A percentile compares a stretch with the other conserved stretches of the same genome.
Conservation (phyloP, 2,888 invertebrate species). For the Torymus tubicola region DNA sequence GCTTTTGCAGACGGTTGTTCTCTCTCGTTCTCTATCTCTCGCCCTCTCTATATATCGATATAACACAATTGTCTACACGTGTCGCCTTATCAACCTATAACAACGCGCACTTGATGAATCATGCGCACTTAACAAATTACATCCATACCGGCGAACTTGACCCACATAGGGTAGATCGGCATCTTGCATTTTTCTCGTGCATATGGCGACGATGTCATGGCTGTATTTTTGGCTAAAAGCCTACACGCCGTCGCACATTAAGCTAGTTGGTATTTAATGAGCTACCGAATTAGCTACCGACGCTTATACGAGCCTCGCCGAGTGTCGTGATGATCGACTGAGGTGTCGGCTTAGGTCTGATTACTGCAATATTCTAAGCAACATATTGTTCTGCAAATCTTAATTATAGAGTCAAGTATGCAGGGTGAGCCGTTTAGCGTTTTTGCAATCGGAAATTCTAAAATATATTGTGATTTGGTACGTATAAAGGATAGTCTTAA, state of each 20-base stretch:
- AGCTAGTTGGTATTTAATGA: constrained; percentile 34
- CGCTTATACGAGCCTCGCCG: neutral
- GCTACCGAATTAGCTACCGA: constrained; percentile 30
- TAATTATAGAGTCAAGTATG: too few species aligned
- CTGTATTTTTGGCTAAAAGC: constrained; percentile 46
- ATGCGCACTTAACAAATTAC: neutral
- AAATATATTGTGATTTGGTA: too few species aligned
- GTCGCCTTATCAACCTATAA: constrained; percentile 13
- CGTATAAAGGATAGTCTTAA: too few species aligned
- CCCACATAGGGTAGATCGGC: constrained; percentile 1
- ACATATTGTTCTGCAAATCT: too few species aligned
- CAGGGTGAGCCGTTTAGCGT: too few species aligned
- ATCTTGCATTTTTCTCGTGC: neutral
- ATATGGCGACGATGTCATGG: neutral
- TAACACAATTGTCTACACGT: neutral
- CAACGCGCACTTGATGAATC: neutral
- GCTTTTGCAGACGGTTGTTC: constrained; percentile 28
- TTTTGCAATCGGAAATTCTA: too few species aligned
- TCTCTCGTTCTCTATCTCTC: neutral
- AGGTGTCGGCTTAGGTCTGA: neutral
- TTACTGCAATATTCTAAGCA: neutral
- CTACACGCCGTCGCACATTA: neutral
- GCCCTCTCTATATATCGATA: too few species aligned
- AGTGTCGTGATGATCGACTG: neutral
- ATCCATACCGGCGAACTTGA: constrained; percentile 25